Base-by-base conservation (phyloP, 53 echinoderm and acorn worm genomes). In the Mesocentrotus franciscanus region DNA sequence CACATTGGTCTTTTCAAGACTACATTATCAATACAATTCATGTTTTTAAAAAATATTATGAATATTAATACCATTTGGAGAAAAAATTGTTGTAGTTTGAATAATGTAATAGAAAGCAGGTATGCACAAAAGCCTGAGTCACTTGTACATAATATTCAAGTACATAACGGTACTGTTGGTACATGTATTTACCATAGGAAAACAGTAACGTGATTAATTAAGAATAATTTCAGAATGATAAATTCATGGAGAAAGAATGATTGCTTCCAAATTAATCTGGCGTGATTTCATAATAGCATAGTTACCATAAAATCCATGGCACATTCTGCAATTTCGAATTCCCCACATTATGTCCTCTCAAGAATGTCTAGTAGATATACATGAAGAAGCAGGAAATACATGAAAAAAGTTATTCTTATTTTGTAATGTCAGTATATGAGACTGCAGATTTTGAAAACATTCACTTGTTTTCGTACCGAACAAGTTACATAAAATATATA, bases 61-160 rank as follows among this genome's bases (percentile, higher is more conserved):
- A 32, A 60, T 90, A 60, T 10, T 90, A 59, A n/a, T 59, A n/a
- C 32, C 26, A 60, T 29, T 16, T 56, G 15, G 15, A 90, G 60
- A 60, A 58, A 85, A 33, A 85, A 60, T 90, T 57, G 89, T 89
- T 89, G 57, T 89, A 27, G 89, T 57, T 90, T 7, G 0, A 60
- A 60, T 56, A 49, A 59, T 27, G 60, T 15, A 90, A 59, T 2
- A 90, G 27, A 90, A 60, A 58, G 15, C 15, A 15, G 26, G 29
- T 8, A 87, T 56, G 56, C 85, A 85, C 15, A 49, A 34, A 34
- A 32, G 15, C 27, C 33, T 34, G 35, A 81, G 4, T 15, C 35
- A 81, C 11, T 11, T 81, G 15, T 39, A 81, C 49, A 34, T 81
- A 29, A 29, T 30, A 15, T 81, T 4, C 1, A 68, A 68, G 24